phyloP scores from a whole-genome alignment of 2,113 vertebrate genomes.

The Sterna hirundo region DNA sequence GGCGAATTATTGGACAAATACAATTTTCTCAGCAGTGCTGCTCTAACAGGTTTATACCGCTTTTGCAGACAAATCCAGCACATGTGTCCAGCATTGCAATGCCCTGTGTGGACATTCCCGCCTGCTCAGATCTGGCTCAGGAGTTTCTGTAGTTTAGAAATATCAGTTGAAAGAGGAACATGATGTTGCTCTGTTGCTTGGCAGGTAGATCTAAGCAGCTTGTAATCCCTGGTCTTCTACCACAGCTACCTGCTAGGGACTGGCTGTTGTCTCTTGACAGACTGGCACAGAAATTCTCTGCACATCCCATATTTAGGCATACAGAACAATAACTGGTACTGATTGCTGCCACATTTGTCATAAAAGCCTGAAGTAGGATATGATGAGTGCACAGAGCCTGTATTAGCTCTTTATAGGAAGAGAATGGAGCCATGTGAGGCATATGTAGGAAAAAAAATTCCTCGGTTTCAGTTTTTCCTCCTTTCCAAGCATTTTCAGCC shows the following conservation, averaged over 20 bases:
- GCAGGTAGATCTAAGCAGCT: not conserved
- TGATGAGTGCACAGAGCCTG: not conserved
- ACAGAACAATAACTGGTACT: not conserved
- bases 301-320: not conserved
- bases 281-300: not conserved
- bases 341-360: not conserved
- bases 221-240: not conserved
- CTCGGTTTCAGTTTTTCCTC: not conserved
- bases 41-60: not conserved
- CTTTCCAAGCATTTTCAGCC: not conserved
- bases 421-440: not conserved
- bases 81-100: not conserved
- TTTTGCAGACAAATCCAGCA: slow-evolving; percentile 23
- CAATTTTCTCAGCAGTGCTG: slow-evolving; percentile 14
- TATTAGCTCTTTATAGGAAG: not conserved
- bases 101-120: not conserved
- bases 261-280: not conserved
- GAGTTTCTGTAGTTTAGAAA: not conserved
- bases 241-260: not conserved
- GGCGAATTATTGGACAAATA: not conserved
- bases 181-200: not conserved
- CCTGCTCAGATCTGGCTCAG: not conserved
- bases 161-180: not conserved
- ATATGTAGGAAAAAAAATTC: not conserved
- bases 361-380: not conserved